Base-by-base conservation (phyloP, 2,888 invertebrate genomes). In the Muscina levida region DNA sequence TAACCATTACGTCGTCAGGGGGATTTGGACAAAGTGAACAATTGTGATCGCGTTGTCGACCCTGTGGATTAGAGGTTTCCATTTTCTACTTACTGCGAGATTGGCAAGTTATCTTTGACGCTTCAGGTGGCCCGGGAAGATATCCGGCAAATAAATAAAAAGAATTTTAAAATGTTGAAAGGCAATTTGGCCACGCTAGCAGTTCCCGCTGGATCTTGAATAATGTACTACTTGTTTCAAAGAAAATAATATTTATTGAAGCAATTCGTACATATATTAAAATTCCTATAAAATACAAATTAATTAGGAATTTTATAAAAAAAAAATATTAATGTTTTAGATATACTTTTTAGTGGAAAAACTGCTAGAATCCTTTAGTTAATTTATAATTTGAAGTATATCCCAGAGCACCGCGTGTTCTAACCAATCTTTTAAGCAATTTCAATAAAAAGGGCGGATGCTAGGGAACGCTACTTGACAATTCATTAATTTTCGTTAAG, bases 31-130 rank as follows among this genome's bases (percentile, higher is more conserved):
- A 44, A 44, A 44, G 42, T 44, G 42, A n/a, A n/a, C 42, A 44
- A 44, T 13, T n/a, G 42, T 44, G 6, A 44, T 44, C 42, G 10
- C 11, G 42, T 44, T 44, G 42, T 44, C n/a, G 42, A 44, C 42
- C 42, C 42, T 44, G 42, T 44, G 42, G 42, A 44, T 44, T 44
- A 44, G n/a, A 17, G 11, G 19, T 17, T 2, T 17, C 17, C 48
- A 48, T 48, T 48, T 48, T 48, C 48, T 48, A 48, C 48, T 48
- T 48, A 48, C 48, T 48, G 48, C 48, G 48, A 48, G 48, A 48
- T 48, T 53, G 51, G 51, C 51, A 53, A 22, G 51, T 53, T 53
- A 53, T 22, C 22, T 17, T 53, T 19, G 51, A 53, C 51, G 51
- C 51, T 53, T 17, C 22, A 48, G 51, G 15, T 22, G 51, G 51